phyloP scores from a whole-genome alignment of 2,797 vertebrate genomes.

The Poecilia picta region DNA sequence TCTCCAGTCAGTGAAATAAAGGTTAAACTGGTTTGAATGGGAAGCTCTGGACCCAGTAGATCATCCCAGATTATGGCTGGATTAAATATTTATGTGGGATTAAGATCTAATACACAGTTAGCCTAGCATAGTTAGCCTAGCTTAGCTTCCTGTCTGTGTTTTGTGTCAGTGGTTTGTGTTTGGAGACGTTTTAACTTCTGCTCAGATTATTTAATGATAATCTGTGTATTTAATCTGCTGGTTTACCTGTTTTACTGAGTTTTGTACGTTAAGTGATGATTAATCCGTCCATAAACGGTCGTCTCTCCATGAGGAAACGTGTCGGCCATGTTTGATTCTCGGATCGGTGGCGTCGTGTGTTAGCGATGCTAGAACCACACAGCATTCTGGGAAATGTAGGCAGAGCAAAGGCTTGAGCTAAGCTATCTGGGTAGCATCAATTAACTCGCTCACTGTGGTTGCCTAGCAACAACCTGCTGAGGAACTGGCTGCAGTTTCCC shows the following conservation, averaged over 20 bases:
- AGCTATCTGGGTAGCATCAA: no score
- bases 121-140: neutral
- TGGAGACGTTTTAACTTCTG: neutral
- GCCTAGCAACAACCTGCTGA: no score
- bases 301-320: neutral
- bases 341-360: neutral
- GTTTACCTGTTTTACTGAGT: neutral
- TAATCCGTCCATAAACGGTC: neutral
- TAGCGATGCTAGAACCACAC: neutral
- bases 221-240: neutral
- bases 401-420: no score
- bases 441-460: no score
- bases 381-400: no score
- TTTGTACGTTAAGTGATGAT: neutral
- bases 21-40: conserved; percentile 22
- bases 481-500: no score
- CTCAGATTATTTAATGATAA: neutral
- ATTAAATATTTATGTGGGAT: neutral
- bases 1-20: neutral
- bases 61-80: neutral
- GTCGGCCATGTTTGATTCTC: neutral
- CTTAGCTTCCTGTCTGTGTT: no score
- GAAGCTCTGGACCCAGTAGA: conserved; percentile 41
- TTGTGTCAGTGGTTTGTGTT: neutral
- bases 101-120: neutral